These are phyloP conservation scores for Corythaixoides concolor DNA, from an alignment of 2,113 vertebrate species.

Conservation along the genomic window DNA sequence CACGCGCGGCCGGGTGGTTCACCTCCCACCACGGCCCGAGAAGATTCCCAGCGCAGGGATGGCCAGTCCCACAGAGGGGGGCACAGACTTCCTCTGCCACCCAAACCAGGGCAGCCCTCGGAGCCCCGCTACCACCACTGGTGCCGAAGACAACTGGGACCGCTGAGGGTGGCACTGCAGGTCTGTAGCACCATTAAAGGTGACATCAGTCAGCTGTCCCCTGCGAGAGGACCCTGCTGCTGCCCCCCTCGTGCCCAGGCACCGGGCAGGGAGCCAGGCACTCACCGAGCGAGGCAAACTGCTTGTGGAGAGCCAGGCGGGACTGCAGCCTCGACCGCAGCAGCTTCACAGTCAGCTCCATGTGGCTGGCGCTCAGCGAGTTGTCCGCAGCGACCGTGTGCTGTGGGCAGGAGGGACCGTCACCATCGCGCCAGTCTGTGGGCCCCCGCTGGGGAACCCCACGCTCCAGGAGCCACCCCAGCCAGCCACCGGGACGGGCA, in stretches of 20 bases:
- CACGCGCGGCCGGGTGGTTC: rapidly evolving
- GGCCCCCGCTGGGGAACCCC: too few species aligned
- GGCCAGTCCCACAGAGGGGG: neutral
- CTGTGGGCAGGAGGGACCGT: constrained; percentile 42
- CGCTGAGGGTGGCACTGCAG: neutral
- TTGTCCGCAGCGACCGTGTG: constrained; percentile 76
- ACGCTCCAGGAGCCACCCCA: neutral
- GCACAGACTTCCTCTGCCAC: neutral
- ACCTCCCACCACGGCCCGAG: rapidly evolving
- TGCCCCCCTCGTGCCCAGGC: rapidly evolving
- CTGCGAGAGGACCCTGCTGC: neutral
- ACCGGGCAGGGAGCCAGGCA: neutral
- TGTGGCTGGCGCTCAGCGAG: constrained; percentile 92
- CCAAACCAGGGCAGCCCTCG: neutral
- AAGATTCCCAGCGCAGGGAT: rapidly evolving
- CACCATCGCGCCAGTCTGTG: neutral
- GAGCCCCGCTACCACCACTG: too few species aligned
- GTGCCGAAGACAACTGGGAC: neutral
- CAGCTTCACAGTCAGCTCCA: constrained; percentile 94
- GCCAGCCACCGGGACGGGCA: neutral
- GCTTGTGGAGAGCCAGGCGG: constrained; percentile 91
- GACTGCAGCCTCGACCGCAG: constrained; percentile 87
- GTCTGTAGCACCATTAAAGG: neutral
- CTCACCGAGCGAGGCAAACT: constrained; percentile 92
- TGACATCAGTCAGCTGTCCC: neutral